Evolutionary conservation across 1,140 invertebrate species (phyloP), one percentile per base, ranked within the genome.

Genomic region (Halyomorpha halys): DNA sequence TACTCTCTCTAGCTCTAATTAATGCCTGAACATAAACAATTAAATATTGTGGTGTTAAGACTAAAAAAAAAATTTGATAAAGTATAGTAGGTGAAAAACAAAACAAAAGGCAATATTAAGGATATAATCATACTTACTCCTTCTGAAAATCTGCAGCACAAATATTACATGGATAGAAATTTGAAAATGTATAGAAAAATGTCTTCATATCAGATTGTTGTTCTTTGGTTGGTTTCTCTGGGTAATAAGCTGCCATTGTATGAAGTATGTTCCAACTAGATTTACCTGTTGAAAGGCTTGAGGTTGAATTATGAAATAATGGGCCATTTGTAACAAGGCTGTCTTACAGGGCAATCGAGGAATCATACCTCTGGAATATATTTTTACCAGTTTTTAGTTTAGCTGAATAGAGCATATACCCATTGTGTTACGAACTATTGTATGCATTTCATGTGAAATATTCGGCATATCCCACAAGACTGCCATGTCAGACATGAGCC

Each of bases 221-320:
- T 59, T 77, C 70, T n/a, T 74, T 71, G 0, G 83, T 83, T 0
- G 97, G 95, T 68, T 87, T 83, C 15, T 91, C 83, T 0, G 97
- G 94, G 78, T 89, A 98, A 75, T 95, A 91, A 0, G 94, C 93
- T 5, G 94, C 93, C 85, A 98, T 96, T 16, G 96, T 94, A 73
- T 99, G 97, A 0, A 99, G 78, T 69, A 98, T 86, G 45, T 86
- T 85, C 97, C 97, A 99, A 6, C 95, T 86, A 47, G 81, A 80
- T 15, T 77, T 78, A 6, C 88, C 88, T 64, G 87, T n/a, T 72
- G 64, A 66, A 59, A 59, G 16, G 8, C 1, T 23, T 23, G 15
- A 6, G 8, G 8, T 27, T 59, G 21, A 19, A 11, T 51, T 11
- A 18, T 18, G n/a, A 11, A 18, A 51, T 1, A 27, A 5, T 13